Evolutionary conservation across 2,888 invertebrate genomes (phyloP).

Genomic region (Andricus quercusramuli): DNA sequence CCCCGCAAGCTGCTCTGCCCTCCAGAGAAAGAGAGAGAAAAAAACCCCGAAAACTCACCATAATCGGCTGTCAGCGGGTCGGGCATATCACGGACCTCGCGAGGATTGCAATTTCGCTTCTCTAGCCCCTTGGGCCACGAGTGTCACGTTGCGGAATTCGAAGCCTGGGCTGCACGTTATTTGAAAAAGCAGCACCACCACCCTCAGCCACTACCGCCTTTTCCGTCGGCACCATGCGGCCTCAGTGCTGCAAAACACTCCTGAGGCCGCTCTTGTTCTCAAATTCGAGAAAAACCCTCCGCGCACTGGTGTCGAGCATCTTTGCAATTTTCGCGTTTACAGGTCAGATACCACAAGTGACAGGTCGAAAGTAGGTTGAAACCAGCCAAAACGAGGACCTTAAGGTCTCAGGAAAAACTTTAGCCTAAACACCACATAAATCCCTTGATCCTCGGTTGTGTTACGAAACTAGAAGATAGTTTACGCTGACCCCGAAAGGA

Average conservation of each 20-base stretch:
- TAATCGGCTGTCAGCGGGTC: constrained; percentile 69
- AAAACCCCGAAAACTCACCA: constrained; percentile 62
- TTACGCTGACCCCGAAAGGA: too few species aligned
- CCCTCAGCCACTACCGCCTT: too few species aligned
- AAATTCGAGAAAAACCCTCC: constrained; percentile 45
- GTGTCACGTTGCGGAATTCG: constrained; percentile 50
- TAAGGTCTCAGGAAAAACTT: too few species aligned
- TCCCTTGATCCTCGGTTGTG: too few species aligned
- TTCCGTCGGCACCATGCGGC: constrained; percentile 46
- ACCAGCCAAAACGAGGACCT: not conserved
- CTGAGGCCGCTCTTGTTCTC: constrained; percentile 41
- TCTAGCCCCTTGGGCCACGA: constrained; percentile 46
- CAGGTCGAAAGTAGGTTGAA: not conserved
- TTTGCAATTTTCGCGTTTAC: constrained; percentile 48
- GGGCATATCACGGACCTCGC: constrained; percentile 70
- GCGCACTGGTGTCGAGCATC: constrained; percentile 50
- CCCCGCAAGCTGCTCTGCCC: constrained; percentile 3
- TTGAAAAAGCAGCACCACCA: too few species aligned
- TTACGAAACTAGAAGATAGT: too few species aligned
- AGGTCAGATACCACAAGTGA: constrained; percentile 52
- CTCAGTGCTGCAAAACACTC: constrained; percentile 23
- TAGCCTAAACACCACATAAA: too few species aligned
- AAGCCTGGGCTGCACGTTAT: too few species aligned
- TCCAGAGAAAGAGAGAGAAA: constrained; percentile 11
- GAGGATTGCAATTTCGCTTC: constrained; percentile 57